Base-by-base conservation (phyloP, 2,797 vertebrate species). In the Corythornis leucogaster region DNA sequence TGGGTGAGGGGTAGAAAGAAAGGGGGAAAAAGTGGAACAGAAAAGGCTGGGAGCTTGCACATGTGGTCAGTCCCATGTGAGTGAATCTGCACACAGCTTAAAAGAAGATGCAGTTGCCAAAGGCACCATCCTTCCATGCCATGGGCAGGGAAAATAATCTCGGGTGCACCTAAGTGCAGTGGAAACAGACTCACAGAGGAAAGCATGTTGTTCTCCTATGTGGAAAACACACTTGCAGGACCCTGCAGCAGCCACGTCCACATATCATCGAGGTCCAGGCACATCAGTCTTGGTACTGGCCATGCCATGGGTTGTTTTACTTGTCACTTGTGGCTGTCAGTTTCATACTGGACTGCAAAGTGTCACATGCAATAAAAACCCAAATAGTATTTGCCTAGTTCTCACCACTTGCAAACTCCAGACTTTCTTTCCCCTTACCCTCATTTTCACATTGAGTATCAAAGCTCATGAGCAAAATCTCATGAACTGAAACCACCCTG, bases 261-360 rank as follows among this genome's bases (percentile, higher is more conserved):
- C 0, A 2, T 6, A n/a, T 9, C 8, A 2, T 3, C 1, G 4
- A 17, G 43, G 13, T 8, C 31, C 62, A 16, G 40, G 30, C 43
- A 78, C 5, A 0, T 1, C 1, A 12, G 42, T 22, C 54, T 14
- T 1, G 9, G 59, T 2, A 5, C 62, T 38, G 38, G 14, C 46
- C 21, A 3, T 5, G 68, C 55, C 71, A 15, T 0, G 40, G 33
- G 40, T 14, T 74, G 18, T n/a, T 80, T 24, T 7, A 24, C 43
- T 43, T 22, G n/a, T 22, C 90, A 30, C 75, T 33, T 24, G 54
- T 11, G 63, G 30, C 85, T 6, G 1, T 21, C 53, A 33, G 58
- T 69, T 45, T 50, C 80, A 26, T 0, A 5, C 35, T 42, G 69
- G 25, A n/a, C 6, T 48, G 78, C 21, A 70, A 93, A 48, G 35